Base-by-base conservation (phyloP, 2,113 vertebrate species). In the Australoheros scitulus region DNA sequence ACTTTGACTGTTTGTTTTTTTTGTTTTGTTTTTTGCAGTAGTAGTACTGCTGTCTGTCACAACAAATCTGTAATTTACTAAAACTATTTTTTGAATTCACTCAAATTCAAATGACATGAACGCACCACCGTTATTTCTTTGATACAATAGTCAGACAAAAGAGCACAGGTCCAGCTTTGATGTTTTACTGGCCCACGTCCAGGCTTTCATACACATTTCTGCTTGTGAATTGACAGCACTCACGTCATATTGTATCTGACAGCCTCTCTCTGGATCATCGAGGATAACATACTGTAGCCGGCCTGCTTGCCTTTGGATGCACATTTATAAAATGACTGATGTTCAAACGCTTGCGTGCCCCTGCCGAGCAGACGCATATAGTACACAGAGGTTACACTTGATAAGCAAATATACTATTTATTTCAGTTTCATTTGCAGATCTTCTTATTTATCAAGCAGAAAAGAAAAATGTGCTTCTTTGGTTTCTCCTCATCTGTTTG, bases 401-500 rank as follows among this genome's bases (percentile, higher is more conserved):
- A 84, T 84, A 87, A 83, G 68, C 86, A 90, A 82, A 87, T 81
- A 82, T 56, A 83, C 55, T 75, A 70, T 85, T 79, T 79, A 82
- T 64, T 84, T 80, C 52, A 5, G 50, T 84, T 88, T 83, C 72
- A 86, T 91, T 84, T 83, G 60, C 84, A 82, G 60, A 41, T 88
- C 41, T 80, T 78, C 77, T 38, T 81, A 86, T 91, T 92, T 61
- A 86, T 92, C 88, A 89, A 84, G 52, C n/a, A 1, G 26, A 34
- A 78, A 79, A 83, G 88, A 92, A 76, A 81, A 91, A 92, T 89
- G 77, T 20, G 26, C 84, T 84, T 20, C 61, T 75, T 70, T 74
- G 83, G 72, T 76, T 91, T 85, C 60, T 38, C 47, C 77, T 89
- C 88, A 90, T 92, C 84, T 84, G 85, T 92, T 90, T 92, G 86